These are phyloP conservation scores for Artibeus lituratus DNA, from an alignment of 2,797 vertebrate species.

Conservation along the genomic window DNA sequence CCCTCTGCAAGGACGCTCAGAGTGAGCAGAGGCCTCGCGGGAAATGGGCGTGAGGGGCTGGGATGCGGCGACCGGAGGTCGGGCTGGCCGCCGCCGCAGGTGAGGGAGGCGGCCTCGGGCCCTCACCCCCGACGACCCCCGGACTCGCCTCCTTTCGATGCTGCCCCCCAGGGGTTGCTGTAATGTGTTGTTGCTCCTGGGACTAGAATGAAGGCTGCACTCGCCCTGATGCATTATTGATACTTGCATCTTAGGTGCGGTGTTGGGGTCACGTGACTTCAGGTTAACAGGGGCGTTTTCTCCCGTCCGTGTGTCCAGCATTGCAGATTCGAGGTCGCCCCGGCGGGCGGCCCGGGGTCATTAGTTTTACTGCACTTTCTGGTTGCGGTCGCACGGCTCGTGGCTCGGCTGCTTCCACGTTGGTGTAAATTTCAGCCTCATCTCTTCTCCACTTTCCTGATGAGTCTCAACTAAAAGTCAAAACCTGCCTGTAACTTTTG, in stretches of 20 bases:
- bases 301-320: background rate
- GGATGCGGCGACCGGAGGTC: background rate
- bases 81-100: background rate
- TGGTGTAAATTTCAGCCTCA: background rate
- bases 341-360: accelerated
- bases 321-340: background rate
- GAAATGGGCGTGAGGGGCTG: slow-evolving; percentile 54
- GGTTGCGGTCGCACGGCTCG: accelerated
- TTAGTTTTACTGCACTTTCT: accelerated
- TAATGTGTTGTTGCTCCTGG: slow-evolving; percentile 53
- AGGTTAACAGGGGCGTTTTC: background rate
- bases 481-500: background rate
- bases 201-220: slow-evolving; percentile 64
- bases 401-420: background rate
- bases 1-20: slow-evolving; percentile 63
- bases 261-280: slow-evolving; percentile 43
- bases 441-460: background rate
- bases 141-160: slow-evolving; percentile 68
- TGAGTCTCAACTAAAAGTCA: background rate
- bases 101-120: background rate
- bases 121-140: slow-evolving; percentile 40
- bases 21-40: slow-evolving; percentile 53
- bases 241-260: background rate
- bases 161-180: slow-evolving; percentile 46
- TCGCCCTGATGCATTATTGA: slow-evolving; percentile 65